Evolutionary conservation across 2,113 vertebrate genomes (phyloP).

Genomic region (Neomonachus schauinslandi): DNA sequence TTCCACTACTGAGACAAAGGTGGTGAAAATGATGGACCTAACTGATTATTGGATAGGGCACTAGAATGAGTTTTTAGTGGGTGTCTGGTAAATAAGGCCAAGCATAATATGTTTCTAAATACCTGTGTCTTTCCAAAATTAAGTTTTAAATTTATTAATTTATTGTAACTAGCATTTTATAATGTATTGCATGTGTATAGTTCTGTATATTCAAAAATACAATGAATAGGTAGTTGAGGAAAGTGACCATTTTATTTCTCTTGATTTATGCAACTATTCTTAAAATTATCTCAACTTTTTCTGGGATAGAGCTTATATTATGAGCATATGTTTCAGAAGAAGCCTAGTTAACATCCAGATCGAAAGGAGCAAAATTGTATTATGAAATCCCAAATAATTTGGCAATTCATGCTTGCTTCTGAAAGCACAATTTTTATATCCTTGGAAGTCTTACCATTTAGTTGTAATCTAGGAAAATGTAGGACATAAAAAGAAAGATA

Average conservation of each 20-base stretch:
- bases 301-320: background rate
- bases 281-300: background rate
- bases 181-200: background rate
- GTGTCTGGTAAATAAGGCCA: background rate
- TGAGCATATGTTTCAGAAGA: background rate
- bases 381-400: slow-evolving; percentile 18
- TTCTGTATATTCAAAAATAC: slow-evolving; percentile 3
- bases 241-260: slow-evolving; percentile 26
- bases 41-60: background rate
- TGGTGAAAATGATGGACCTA: background rate
- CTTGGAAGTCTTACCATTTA: background rate
- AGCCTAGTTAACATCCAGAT: background rate
- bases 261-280: background rate
- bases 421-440: background rate
- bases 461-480: background rate
- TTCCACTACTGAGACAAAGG: background rate
- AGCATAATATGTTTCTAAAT: background rate
- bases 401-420: background rate
- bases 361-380: background rate
- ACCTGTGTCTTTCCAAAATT: background rate
- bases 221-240: background rate
- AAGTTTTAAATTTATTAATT: background rate
- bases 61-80: background rate
- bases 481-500: background rate
- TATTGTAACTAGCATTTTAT: background rate